Percentiles rank a stretch among this genome's conserved stretches.
Conservation (phyloP, 1,140 invertebrate species). For the Mya arenaria region DNA sequence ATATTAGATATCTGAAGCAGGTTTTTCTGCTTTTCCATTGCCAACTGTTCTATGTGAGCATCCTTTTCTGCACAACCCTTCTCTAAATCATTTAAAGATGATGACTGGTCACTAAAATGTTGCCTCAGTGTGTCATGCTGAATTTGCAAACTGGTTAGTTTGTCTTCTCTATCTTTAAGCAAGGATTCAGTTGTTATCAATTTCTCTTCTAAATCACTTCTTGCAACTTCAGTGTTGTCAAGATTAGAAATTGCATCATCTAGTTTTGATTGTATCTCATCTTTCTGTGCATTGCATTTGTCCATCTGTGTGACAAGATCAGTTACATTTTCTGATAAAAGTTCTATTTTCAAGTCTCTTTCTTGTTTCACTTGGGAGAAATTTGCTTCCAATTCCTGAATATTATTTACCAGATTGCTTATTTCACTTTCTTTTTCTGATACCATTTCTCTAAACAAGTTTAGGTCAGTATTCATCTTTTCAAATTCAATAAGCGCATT, state of each 20-base stretch:
- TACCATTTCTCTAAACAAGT: background rate
- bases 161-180: slow-evolving; percentile 9
- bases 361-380: slow-evolving; percentile 42
- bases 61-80: slow-evolving; percentile 8
- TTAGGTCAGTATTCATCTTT: slow-evolving; percentile 13
- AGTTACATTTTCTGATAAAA: slow-evolving; percentile 41
- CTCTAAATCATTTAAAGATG: slow-evolving; percentile 1
- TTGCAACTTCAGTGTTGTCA: slow-evolving; percentile 48
- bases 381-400: slow-evolving; percentile 48
- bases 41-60: slow-evolving; percentile 25
- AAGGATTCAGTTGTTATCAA: background rate
- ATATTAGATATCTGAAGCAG: slow-evolving; percentile 17
- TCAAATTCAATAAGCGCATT: slow-evolving; percentile 49
- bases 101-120: slow-evolving; percentile 24
- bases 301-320: slow-evolving; percentile 51
- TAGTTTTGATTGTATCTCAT: slow-evolving; percentile 30
- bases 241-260: slow-evolving; percentile 34
- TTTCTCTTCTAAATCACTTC: slow-evolving; percentile 39
- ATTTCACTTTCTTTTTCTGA: slow-evolving; percentile 50
- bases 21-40: slow-evolving; percentile 33
- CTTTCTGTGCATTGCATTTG: slow-evolving; percentile 18
- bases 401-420: slow-evolving; percentile 46
- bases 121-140: background rate
- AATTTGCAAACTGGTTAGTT: background rate
- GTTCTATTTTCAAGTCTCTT: slow-evolving; percentile 40